phyloP scores from a whole-genome alignment of 2,113 vertebrate genomes.

The Planiliza haematocheilus region DNA sequence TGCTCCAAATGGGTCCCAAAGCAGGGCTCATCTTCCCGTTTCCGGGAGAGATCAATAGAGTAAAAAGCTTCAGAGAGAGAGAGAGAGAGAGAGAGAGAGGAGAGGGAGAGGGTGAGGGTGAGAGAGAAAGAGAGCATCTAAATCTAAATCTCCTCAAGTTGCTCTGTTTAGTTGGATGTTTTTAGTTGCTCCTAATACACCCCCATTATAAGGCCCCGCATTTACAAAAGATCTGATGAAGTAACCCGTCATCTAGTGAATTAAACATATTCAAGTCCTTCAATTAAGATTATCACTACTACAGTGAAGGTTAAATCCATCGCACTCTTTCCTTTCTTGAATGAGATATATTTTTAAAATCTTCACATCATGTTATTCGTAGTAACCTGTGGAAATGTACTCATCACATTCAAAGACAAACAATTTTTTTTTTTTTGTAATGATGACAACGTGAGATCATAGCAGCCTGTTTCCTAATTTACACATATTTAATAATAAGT shows the following conservation, averaged over 20 bases:
- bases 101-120: slow-evolving; percentile 22
- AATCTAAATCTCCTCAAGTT: slow-evolving; percentile 35
- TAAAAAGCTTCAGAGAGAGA: slow-evolving; percentile 73
- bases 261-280: slow-evolving; percentile 2
- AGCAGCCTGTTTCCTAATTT: not conserved
- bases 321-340: not conserved
- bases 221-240: not conserved
- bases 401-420: not conserved
- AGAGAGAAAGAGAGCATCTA: slow-evolving; percentile 17
- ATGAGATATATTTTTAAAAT: not conserved
- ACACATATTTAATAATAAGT: not conserved
- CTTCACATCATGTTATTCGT: not conserved
- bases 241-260: slow-evolving; percentile 1
- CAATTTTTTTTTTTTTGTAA: not conserved
- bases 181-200: slow-evolving; percentile 10
- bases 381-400: not conserved
- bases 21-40: slow-evolving; percentile 79
- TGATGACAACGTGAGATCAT: not conserved
- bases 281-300: not conserved
- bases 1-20: slow-evolving; percentile 83
- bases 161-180: slow-evolving; percentile 21
- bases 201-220: slow-evolving; percentile 1
- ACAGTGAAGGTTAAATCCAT: not conserved
- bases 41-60: slow-evolving; percentile 84
- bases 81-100: slow-evolving; percentile 29